Conservation (phyloP, 2,113 vertebrate species). For the Platysternon megacephalum region DNA sequence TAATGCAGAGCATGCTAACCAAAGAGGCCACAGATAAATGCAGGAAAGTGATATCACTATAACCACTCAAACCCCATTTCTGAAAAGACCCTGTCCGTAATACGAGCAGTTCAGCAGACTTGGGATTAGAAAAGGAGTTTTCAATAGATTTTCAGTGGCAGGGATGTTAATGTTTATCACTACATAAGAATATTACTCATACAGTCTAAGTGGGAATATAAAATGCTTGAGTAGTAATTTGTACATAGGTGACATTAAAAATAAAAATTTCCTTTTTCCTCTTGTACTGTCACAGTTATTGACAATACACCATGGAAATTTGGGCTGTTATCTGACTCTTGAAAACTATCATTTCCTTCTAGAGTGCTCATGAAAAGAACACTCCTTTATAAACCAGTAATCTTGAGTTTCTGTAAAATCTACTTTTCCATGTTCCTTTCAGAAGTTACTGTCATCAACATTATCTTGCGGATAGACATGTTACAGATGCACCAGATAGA, state of each 20-base stretch:
- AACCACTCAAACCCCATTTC: not conserved
- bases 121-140: not conserved
- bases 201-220: conserved; percentile 23
- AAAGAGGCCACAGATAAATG: conserved; percentile 5
- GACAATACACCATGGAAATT: not conserved
- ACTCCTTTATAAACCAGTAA: conserved; percentile 7
- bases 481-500: not conserved
- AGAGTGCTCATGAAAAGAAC: not conserved
- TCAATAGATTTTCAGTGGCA: not conserved
- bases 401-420: not conserved
- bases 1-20: conserved; percentile 7
- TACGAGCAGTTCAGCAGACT: not conserved
- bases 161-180: conserved; percentile 34
- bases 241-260: not conserved
- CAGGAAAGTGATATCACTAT: conserved; percentile 22
- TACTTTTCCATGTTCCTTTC: not conserved
- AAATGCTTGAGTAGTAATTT: not conserved
- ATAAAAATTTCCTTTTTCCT: not conserved
- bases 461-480: not conserved
- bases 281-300: not conserved
- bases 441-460: not conserved
- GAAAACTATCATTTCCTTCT: conserved; percentile 29
- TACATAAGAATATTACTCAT: conserved; percentile 19
- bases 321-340: not conserved
- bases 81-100: not conserved